These are phyloP conservation scores for Stenurella melanura DNA, from an alignment of 2,888 invertebrate genomes.

Conservation along the genomic window DNA sequence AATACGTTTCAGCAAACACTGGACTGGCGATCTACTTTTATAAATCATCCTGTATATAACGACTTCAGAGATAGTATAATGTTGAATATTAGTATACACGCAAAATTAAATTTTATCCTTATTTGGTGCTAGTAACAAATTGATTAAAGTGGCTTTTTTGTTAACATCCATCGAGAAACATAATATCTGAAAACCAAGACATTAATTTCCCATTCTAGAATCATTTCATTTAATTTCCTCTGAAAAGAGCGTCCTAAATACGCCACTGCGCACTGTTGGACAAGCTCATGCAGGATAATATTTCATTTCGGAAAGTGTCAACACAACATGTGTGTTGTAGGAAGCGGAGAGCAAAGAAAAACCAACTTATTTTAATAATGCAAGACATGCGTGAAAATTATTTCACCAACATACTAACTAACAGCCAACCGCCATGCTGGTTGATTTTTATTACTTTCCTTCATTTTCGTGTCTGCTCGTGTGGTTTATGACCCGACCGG, in stretches of 20 bases:
- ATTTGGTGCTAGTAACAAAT: too few species aligned
- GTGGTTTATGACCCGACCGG: neutral
- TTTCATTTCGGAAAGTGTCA: constrained; percentile 57
- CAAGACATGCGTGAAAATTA: constrained; percentile 57
- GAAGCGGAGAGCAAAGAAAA: constrained; percentile 49
- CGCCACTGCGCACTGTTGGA: constrained; percentile 21
- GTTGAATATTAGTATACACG: too few species aligned
- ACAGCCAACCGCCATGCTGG: constrained; percentile 12
- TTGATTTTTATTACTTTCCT: constrained; percentile 19
- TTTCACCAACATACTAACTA: constrained; percentile 48
- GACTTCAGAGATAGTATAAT: too few species aligned
- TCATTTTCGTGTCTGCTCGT: constrained; percentile 15
- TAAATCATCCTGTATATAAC: too few species aligned
- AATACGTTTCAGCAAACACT: too few species aligned
- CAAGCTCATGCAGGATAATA: constrained; percentile 49
- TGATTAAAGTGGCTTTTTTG: too few species aligned
- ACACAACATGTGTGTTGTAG: constrained; percentile 48
- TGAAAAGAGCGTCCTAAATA: neutral
- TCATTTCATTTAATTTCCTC: neutral
- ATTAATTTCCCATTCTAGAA: too few species aligned
- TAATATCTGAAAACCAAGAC: too few species aligned
- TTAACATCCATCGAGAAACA: too few species aligned
- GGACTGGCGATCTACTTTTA: too few species aligned
- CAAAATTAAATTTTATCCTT: too few species aligned
- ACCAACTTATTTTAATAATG: constrained; percentile 55